A percentile compares a stretch with the other conserved stretches of the same genome.
Conservation (phyloP, 2,797 vertebrate species). For the Lateolabrax maculatus region DNA sequence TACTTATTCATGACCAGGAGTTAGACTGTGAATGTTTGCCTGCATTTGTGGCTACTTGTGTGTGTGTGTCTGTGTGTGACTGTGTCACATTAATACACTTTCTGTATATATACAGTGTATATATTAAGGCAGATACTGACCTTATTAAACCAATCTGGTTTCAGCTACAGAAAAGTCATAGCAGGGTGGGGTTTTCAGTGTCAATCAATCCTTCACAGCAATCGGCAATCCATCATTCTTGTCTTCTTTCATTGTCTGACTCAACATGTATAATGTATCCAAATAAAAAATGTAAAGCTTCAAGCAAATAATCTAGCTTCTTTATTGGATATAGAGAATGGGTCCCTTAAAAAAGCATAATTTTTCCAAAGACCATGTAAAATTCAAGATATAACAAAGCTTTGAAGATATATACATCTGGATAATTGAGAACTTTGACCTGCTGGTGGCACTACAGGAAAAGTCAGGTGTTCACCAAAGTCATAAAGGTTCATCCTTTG, state of each 20-base stretch:
- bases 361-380: neutral
- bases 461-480: no score
- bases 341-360: neutral
- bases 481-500: no score
- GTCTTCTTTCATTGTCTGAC: neutral
- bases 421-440: no score
- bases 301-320: no score
- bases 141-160: neutral
- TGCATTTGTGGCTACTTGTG: slow-evolving; percentile 6
- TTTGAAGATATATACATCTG: no score
- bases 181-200: no score
- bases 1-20: slow-evolving; percentile 71
- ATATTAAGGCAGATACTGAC: neutral
- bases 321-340: neutral
- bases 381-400: neutral
- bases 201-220: neutral
- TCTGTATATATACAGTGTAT: neutral
- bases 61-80: neutral
- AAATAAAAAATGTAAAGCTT: neutral
- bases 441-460: no score
- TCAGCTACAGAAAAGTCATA: neutral
- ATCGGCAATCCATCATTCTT: neutral
- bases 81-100: neutral
- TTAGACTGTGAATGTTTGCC: slow-evolving; percentile 22
- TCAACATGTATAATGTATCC: neutral